Conservation (phyloP, 2,888 invertebrate genomes). For the Stenurella melanura region DNA sequence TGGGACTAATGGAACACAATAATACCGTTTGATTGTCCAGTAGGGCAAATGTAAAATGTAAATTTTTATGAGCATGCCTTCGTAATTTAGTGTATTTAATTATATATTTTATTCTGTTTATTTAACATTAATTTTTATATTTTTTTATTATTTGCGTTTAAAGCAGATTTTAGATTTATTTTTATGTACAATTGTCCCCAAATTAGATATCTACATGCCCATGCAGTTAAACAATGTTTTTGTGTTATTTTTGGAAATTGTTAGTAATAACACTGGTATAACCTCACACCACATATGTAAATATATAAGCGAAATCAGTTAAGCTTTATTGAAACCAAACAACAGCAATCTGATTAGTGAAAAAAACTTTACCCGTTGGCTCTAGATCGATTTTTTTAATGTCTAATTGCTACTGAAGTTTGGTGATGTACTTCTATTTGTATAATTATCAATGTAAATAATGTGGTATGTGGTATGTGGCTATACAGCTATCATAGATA, state of each 20-base stretch:
- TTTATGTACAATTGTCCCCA: conserved; percentile 32
- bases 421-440: no score
- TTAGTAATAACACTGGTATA: conserved; percentile 33
- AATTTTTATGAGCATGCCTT: conserved; percentile 60
- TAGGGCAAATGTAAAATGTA: conserved; percentile 43
- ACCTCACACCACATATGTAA: not conserved
- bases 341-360: no score
- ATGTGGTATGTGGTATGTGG: no score
- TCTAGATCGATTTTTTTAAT: no score
- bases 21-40: conserved; percentile 57
- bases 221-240: conserved; percentile 66
- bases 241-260: conserved; percentile 57
- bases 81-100: conserved; percentile 17
- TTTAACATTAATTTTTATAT: not conserved
- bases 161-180: not conserved
- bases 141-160: not conserved
- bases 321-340: no score
- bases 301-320: not conserved
- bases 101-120: conserved; percentile 11
- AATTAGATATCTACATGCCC: conserved; percentile 62
- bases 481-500: no score
- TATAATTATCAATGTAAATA: no score
- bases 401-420: no score
- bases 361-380: no score
- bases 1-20: conserved; percentile 70